phyloP scores from a whole-genome alignment of 2,113 vertebrate species.

The Oryzias curvinotus region DNA sequence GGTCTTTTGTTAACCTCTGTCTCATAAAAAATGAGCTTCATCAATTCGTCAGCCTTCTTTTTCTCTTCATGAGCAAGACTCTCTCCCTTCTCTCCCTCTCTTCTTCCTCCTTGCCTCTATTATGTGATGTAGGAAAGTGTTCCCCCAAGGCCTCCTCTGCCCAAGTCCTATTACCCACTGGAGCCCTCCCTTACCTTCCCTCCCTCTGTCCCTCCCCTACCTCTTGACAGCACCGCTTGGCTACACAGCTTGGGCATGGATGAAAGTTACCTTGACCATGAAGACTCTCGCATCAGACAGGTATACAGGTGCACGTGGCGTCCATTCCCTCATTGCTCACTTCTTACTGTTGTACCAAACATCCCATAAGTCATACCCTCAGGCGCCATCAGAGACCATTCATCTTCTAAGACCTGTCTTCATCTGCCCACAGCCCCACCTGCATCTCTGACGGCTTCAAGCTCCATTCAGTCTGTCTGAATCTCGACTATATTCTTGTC shows the following conservation, averaged over 20 bases:
- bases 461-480: too few relatives aligned
- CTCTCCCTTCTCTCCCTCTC: conserved; percentile 34
- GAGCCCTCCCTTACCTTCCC: conserved; percentile 84
- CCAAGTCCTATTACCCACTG: conserved; percentile 93
- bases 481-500: too few relatives aligned
- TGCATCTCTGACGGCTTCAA: not conserved
- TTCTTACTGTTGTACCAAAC: not conserved
- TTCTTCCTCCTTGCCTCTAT: conserved; percentile 10
- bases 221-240: conserved; percentile 88
- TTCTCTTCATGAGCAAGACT: conserved; percentile 61
- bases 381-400: not conserved
- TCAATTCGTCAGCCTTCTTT: conserved; percentile 58
- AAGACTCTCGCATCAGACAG: conserved; percentile 75
- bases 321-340: not conserved
- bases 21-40: too few relatives aligned
- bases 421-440: not conserved
- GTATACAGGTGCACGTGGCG: conserved; percentile 59
- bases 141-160: conserved; percentile 94
- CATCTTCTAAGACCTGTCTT: too few relatives aligned
- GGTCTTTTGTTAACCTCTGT: too few relatives aligned
- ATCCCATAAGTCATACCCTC: not conserved
- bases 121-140: conserved; percentile 83
- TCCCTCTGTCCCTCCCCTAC: conserved; percentile 74
- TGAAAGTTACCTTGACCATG: conserved; percentile 77
- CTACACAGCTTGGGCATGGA: conserved; percentile 82